phyloP scores from a whole-genome alignment of 2,113 vertebrate genomes.

The Hippocampus mohnikei region DNA sequence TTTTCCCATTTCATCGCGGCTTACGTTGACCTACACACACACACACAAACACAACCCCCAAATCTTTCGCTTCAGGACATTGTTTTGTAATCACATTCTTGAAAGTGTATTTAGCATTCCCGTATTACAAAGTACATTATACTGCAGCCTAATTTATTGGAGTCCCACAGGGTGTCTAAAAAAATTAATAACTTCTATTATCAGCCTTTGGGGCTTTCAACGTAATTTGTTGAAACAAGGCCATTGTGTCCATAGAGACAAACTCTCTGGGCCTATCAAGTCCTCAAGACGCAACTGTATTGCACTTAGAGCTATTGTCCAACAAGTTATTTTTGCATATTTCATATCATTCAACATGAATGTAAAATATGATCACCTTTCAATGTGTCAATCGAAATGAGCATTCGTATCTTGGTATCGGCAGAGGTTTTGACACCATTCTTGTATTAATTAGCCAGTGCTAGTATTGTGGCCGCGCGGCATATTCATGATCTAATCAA shows the following conservation, averaged over 20 bases:
- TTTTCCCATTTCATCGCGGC: constrained; percentile 68
- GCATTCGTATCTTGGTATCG: neutral
- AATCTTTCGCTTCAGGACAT: constrained; percentile 19
- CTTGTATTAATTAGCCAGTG: too few species aligned
- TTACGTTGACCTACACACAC: constrained; percentile 8
- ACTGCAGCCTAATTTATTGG: neutral
- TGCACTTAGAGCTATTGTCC: constrained; percentile 24
- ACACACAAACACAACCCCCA: neutral
- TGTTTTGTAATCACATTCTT: neutral
- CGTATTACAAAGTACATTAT: neutral
- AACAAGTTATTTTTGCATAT: constrained; percentile 6
- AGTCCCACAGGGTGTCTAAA: neutral
- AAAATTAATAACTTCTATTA: constrained; percentile 4
- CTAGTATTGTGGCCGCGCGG: neutral
- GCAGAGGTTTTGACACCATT: neutral
- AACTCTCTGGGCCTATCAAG: constrained; percentile 59
- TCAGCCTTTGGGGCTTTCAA: constrained; percentile 28
- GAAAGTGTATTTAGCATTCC: neutral
- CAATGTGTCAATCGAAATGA: neutral
- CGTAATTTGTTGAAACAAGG: constrained; percentile 69
- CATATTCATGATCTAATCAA: neutral
- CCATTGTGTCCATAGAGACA: constrained; percentile 49
- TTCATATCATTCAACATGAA: neutral
- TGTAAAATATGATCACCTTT: neutral
- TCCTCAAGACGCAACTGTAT: constrained; percentile 20